A percentile compares a stretch with the other conserved stretches of the same genome.
Evolutionary conservation across 1,140 invertebrate species (phyloP).

Genomic region (Conus betulinus): DNA sequence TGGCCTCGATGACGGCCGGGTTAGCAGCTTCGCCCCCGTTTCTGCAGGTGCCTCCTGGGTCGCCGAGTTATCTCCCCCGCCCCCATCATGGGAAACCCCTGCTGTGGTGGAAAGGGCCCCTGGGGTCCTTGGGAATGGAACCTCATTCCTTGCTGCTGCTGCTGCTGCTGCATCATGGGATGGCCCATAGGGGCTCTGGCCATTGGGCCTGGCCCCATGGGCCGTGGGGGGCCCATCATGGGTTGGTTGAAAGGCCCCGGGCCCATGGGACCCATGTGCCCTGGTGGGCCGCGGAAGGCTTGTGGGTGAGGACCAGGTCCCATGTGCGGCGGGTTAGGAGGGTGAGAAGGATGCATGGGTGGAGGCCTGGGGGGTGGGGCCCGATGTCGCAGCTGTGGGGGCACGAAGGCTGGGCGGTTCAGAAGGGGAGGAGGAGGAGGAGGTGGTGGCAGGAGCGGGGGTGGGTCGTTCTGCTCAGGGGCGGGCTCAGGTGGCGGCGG

Average conservation of each 20-base stretch:
- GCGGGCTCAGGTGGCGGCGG: conserved; percentile 24
- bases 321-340: not conserved
- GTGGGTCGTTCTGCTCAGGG: not conserved
- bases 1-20: conserved; percentile 55
- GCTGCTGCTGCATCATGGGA: conserved; percentile 16
- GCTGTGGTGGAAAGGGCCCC: conserved; percentile 25
- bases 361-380: conserved; percentile 48
- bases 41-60: not conserved
- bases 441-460: conserved; percentile 50
- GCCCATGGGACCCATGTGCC: conserved; percentile 33
- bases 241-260: not conserved
- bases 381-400: conserved; percentile 59
- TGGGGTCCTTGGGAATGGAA: not conserved
- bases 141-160: not conserved
- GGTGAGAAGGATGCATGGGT: conserved; percentile 33
- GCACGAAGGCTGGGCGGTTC: conserved; percentile 52
- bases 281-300: not conserved
- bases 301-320: not conserved
- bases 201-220: conserved; percentile 37
- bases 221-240: conserved; percentile 8
- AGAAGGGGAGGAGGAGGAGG: conserved; percentile 61
- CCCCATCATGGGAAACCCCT: conserved; percentile 35
- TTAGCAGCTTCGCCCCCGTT: not conserved
- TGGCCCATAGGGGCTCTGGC: conserved; percentile 39
- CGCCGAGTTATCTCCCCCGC: not conserved